Base-by-base conservation (phyloP, 2,113 vertebrate species). In the Cephalopterus ornatus region DNA sequence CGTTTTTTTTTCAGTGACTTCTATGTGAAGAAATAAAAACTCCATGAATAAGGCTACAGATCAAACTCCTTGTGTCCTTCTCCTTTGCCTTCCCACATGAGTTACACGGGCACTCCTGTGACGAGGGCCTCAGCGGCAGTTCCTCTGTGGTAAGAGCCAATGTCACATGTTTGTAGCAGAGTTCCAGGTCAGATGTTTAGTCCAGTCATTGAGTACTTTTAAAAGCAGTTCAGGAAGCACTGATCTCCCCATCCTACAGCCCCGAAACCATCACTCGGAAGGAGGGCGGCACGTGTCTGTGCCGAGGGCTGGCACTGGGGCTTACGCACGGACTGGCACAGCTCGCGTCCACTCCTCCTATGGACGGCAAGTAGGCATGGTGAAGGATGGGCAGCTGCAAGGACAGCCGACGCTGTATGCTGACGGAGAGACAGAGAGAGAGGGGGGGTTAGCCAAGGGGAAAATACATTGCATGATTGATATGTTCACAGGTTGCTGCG, bases 201-300 rank as follows among this genome's bases (percentile, higher is more conserved):
- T 98, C 98, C 97, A 95, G 97, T 98, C 98, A 93, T 72, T 89
- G 96, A 98, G 96, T 97, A 96, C 94, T 93, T n/a, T n/a, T 96
- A 97, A 97, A 98, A 97, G 93, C 96, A 98, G 98, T 98, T 96
- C 97, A 92, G 97, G 97, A 98, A 97, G 97, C 97, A 97, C 97
- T 53, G 85, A 96, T 98, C 97, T 97, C 94, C 95, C 95, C 55
- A 83, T 92, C 95, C 97, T 97, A 99, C 99, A 99, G 99, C 98
- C 99, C 99, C 28, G 99, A 99, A 96, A 99, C 99, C 99, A 99
- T 99, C 72, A 99, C 99, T 98, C 99, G 99, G 97, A 99, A 99
- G 95, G 99, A 99, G 49, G 99, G 99, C 2, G 99, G 99, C 98
- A 99, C 99, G 33, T 99, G 99, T 99, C 99, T 99, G 98, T 99